Evolutionary conservation across 2,888 invertebrate genomes (phyloP), one percentile per base, ranked within the genome.

Genomic region (Dromius quadrimaculatus): DNA sequence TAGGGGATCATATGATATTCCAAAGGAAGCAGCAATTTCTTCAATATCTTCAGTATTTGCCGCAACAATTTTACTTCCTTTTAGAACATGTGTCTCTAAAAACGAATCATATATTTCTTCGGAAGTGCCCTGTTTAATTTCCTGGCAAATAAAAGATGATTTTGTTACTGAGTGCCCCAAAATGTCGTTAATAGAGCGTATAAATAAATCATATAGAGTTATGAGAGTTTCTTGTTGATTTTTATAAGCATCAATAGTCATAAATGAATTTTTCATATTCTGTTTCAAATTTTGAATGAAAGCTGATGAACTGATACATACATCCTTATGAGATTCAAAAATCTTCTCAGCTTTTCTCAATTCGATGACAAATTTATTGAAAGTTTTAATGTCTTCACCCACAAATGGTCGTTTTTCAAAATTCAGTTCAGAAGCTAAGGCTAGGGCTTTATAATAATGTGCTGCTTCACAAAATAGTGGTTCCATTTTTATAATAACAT

Each of bases 371-470:
- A 64, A 64, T 15, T 45, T 2, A 17, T 64, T n/a, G n/a, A 17
- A 47, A 11, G 2, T 43, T 28, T 41, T 50, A 47, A 59, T 2
- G 73, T 32, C 11, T 41, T 32, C 45, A 61, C 34, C 36, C 9
- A n/a, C 6, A 38, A 61, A 47, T 34, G 57, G 34, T 65, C 36
- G 13, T 72, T 22, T 47, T 45, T 32, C 15, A 61, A 47, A 65
- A 36, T 66, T 20, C 2, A 70, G 47, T 28, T 57, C 47, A 19
- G 70, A 74, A n/a, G 38, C 47, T 28, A 72, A 43, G 5, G 73
- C 75, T 73, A 71, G 75, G 15, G 76, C 76, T 47, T 76, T 78
- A 59, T 79, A 78, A 73, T 79, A 79, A 57, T 72, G 75, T 8
- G 78, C 78, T 9, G 74, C 74, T 71, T 74, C 77, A 9, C 74